Evolutionary conservation across 2,113 vertebrate species (phyloP).

Genomic region (Mionectes macconnelli): DNA sequence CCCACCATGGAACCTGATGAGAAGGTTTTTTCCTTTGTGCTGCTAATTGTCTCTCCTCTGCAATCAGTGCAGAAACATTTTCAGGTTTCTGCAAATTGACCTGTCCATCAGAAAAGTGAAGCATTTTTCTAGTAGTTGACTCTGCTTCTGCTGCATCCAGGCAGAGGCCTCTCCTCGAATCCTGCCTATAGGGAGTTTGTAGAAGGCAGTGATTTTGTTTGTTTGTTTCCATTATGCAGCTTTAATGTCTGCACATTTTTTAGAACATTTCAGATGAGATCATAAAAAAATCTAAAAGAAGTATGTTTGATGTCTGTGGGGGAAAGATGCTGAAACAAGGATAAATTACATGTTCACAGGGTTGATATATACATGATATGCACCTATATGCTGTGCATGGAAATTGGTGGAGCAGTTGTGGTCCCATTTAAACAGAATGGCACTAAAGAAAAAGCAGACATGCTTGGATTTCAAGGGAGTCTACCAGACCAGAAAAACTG

Average conservation of each 20-base stretch:
- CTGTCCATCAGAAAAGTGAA: not conserved
- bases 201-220: not conserved
- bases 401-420: not conserved
- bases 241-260: not conserved
- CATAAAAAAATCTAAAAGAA: not conserved
- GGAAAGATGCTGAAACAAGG: not conserved
- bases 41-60: not conserved
- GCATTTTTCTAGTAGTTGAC: not conserved
- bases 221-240: not conserved
- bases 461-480: not conserved
- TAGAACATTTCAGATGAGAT: not conserved
- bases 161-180: not conserved
- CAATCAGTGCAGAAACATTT: not conserved
- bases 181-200: not conserved
- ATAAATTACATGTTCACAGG: not conserved
- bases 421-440: not conserved
- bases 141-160: not conserved
- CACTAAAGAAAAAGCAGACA: not conserved
- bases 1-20: not conserved
- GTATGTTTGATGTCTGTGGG: not conserved
- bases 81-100: not conserved
- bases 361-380: accelerated
- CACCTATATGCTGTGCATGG: not conserved
- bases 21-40: accelerated
- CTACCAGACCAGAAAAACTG: not conserved